These are phyloP conservation scores for Cantharis lateralis DNA, from an alignment of 2,888 invertebrate species.

Conservation along the genomic window DNA sequence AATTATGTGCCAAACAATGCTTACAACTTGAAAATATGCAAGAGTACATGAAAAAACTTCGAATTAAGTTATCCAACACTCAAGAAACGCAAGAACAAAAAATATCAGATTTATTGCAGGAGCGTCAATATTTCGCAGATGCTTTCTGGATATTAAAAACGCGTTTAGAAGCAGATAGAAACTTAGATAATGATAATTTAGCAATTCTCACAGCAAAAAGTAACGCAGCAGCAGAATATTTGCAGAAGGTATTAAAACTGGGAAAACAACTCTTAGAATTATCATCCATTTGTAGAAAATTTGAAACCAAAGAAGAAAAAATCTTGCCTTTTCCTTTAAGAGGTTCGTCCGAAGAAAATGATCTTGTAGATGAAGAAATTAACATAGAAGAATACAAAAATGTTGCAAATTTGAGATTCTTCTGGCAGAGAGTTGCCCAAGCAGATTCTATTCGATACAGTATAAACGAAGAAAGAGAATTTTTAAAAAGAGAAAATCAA, in stretches of 20 bases:
- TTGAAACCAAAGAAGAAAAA: constrained; percentile 67
- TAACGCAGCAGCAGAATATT: constrained; percentile 61
- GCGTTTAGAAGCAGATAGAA: constrained; percentile 59
- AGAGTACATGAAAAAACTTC: constrained; percentile 41
- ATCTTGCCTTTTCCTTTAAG: constrained; percentile 49
- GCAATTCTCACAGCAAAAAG: constrained; percentile 66
- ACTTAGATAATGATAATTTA: constrained; percentile 60
- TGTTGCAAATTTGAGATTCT: constrained; percentile 39
- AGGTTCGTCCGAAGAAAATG: not conserved
- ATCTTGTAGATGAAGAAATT: constrained; percentile 6
- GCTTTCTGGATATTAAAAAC: constrained; percentile 55
- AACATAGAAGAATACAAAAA: constrained; percentile 16
- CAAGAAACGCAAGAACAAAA: constrained; percentile 28
- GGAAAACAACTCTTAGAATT: constrained; percentile 66
- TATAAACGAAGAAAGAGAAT: constrained; percentile 48
- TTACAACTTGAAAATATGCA: constrained; percentile 38
- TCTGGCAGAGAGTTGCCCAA: constrained; percentile 50
- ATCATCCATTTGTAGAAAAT: constrained; percentile 67
- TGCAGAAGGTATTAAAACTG: constrained; percentile 62
- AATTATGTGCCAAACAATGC: constrained; percentile 39
- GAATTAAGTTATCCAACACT: constrained; percentile 35
- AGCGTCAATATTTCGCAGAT: constrained; percentile 51
- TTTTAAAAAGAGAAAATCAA: constrained; percentile 46
- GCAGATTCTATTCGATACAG: constrained; percentile 43
- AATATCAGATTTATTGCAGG: constrained; percentile 41